These are phyloP conservation scores for Lasioglossum malachurum DNA, from an alignment of 2,888 invertebrate genomes.

Conservation along the genomic window DNA sequence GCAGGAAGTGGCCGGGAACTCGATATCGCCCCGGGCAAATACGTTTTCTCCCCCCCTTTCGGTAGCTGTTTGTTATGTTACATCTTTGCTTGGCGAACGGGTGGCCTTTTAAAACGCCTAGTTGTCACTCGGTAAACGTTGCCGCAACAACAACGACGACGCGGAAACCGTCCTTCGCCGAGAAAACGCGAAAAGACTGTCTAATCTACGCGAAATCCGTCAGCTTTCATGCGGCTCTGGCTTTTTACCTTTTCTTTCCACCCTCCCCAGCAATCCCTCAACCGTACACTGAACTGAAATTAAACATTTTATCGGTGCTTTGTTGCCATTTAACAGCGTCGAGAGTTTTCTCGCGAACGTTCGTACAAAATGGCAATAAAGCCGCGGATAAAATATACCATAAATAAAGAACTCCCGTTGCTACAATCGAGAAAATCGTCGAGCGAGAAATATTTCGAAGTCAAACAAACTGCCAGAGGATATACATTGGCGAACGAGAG, in stretches of 20 bases:
- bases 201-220: conserved; percentile 46
- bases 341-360: not conserved
- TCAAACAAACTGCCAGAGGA: not conserved
- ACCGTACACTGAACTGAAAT: conserved; percentile 17
- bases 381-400: not conserved
- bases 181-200: conserved; percentile 37
- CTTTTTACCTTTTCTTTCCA: not conserved
- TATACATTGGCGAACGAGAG: not conserved
- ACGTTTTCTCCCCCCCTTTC: conserved; percentile 55
- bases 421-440: conserved; percentile 4
- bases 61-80: conserved; percentile 80
- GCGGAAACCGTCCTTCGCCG: conserved; percentile 15
- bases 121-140: conserved; percentile 60
- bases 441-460: not conserved
- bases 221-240: conserved; percentile 29
- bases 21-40: conserved; percentile 77
- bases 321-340: conserved; percentile 2
- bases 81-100: conserved; percentile 73
- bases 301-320: conserved; percentile 31
- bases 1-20: conserved; percentile 80
- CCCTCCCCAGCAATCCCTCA: not conserved
- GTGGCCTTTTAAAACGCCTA: conserved; percentile 73
- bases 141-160: conserved; percentile 19
- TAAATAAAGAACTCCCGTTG: not conserved
- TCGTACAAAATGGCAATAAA: conserved; percentile 31